Evolutionary conservation across 2,797 vertebrate species (phyloP).

Genomic region (Sebastes matsubarae): DNA sequence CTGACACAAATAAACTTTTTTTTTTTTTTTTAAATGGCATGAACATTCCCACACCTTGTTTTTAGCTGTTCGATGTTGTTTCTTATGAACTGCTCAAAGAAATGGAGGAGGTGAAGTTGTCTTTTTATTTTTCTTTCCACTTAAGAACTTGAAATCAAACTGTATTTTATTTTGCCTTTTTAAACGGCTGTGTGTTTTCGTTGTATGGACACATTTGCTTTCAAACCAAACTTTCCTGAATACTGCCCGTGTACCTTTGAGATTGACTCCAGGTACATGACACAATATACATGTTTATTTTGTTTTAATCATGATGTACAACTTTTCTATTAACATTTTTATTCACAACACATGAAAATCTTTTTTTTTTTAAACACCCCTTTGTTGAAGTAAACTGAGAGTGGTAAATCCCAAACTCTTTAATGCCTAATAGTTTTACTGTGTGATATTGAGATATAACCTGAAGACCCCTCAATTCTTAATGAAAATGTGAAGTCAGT

Average conservation of each 20-base stretch:
- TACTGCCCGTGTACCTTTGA: constrained; percentile 25
- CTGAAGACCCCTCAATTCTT: constrained; percentile 48
- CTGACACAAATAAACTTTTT: constrained; percentile 29
- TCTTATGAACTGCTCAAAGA: constrained; percentile 55
- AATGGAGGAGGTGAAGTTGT: constrained; percentile 17
- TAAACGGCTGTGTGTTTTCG: constrained; percentile 50
- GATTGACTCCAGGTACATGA: constrained; percentile 8
- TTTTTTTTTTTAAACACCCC: constrained; percentile 27
- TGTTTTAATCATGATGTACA: constrained; percentile 27
- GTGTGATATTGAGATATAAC: constrained; percentile 47
- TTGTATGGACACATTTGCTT: constrained; percentile 54
- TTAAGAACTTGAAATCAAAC: constrained; percentile 27
- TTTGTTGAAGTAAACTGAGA: constrained; percentile 40
- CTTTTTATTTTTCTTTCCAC: constrained; percentile 7
- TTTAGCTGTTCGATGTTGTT: constrained; percentile 68
- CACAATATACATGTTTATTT: constrained; percentile 29
- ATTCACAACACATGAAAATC: constrained; percentile 17
- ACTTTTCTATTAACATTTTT: constrained; percentile 27
- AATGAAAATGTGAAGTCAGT: constrained; percentile 43
- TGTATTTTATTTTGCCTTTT: constrained; percentile 50
- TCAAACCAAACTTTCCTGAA: constrained; percentile 31
- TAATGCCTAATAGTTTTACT: constrained; percentile 44
- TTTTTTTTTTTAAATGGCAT: constrained; percentile 49
- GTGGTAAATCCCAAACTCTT: constrained; percentile 42
- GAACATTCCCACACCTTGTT: constrained; percentile 59